Evolutionary conservation across 64 coral and sea anemone genomes (phyloP), one percentile per base, ranked within the genome.

Genomic region (Actinia tenebrosa): DNA sequence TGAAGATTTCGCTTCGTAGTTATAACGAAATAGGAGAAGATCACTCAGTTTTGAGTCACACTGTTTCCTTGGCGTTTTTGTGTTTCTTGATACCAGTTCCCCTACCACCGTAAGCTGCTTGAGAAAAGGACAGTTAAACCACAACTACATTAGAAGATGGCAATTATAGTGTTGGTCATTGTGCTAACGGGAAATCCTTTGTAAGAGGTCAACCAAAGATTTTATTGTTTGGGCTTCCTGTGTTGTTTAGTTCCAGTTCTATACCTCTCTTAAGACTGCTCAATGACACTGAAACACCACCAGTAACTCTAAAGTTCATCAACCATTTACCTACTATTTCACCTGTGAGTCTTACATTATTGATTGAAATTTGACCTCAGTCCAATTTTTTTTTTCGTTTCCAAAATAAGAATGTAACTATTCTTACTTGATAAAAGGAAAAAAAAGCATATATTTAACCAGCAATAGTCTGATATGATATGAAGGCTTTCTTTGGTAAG

Each of bases 261-360:
- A 20, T 69, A 69, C 64, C 7, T 69, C n/a, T 8, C 7, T 22
- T 20, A 23, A 25, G 64, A 69, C 22, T 61, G 63, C 7, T 75
- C 69, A 75, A 2, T 75, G 69, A 75, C 69, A 75, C 69, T 75
- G n/a, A 75, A 75, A 75, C 11, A 42, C 69, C 69, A 75, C 69
- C 69, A 7, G 69, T 75, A 37, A 30, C 7, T 75, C 25, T 75
- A 5, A 42, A 75, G 4, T 42, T 30, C 10, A 10, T 30, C n/a
- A 42, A 75, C 27, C 69, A 75, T 42, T 75, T 75, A 75, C 26
- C 69, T 75, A 30, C n/a, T 30, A 75, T 75, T 75, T 75, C 20
- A 75, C 69, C 69, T 30, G 69, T 30, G 69, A 42, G 11, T 75
- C 69, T 42, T 75, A 75, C 69, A 75, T 75, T 75, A 75, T 75